phyloP scores from a whole-genome alignment of 2,797 vertebrate genomes.

The Carduelis carduelis region DNA sequence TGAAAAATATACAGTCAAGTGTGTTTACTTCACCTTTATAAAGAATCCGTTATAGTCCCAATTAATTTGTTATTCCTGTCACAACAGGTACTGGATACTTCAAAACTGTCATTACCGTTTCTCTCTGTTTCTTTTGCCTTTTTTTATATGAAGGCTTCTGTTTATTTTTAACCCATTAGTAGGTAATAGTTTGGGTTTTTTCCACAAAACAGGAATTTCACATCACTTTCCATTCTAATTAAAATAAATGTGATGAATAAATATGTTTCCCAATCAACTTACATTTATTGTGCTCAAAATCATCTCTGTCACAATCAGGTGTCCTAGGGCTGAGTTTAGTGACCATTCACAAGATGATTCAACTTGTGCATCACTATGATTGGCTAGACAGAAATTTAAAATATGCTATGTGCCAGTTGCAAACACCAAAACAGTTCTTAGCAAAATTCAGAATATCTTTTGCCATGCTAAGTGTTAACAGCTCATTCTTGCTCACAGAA shows the following conservation, averaged over 20 bases:
- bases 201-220: background rate
- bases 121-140: slow-evolving; percentile 81
- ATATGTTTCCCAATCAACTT: background rate
- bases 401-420: background rate
- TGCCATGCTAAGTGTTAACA: background rate
- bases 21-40: slow-evolving; percentile 99
- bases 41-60: slow-evolving; percentile 98
- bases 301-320: background rate
- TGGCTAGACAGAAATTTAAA: slow-evolving; percentile 34
- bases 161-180: slow-evolving; percentile 86
- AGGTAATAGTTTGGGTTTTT: background rate
- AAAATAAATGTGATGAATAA: background rate
- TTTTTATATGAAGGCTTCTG: slow-evolving; percentile 77
- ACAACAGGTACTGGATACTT: slow-evolving; percentile 95
- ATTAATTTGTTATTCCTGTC: slow-evolving; percentile 99
- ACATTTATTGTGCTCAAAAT: background rate
- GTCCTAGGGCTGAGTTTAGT: slow-evolving; percentile 23
- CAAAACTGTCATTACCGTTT: slow-evolving; percentile 92
- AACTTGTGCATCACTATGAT: background rate
- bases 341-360: background rate
- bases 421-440: background rate
- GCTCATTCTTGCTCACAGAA: background rate
- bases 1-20: slow-evolving; percentile 99
- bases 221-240: slow-evolving; percentile 18
- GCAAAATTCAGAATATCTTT: background rate